Percentiles rank a stretch among this genome's conserved stretches.
phyloP scores from a whole-genome alignment of 37 sponge, comb jelly and placozoan genomes.

The Oscarella lobularis region DNA sequence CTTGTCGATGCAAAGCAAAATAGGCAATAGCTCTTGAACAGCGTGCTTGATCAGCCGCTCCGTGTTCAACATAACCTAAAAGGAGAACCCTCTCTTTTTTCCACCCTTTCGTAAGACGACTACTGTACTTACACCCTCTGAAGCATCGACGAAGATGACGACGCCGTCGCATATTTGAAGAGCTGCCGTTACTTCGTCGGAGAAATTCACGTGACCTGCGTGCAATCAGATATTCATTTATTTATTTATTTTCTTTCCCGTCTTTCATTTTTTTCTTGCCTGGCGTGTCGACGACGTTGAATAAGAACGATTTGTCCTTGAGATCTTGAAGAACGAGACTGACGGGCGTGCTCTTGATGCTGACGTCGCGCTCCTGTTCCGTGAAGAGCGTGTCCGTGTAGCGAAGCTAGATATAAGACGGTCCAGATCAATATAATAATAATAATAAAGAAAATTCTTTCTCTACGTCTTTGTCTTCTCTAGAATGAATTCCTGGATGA shows the following conservation, averaged over 20 bases:
- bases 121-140: constrained; percentile 89
- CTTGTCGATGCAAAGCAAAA: constrained; percentile 90
- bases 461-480: constrained; percentile 47
- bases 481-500: constrained; percentile 59
- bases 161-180: constrained; percentile 89
- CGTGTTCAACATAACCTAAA: constrained; percentile 91
- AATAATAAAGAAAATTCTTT: no score
- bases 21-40: constrained; percentile 78
- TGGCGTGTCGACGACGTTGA: constrained; percentile 91
- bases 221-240: no score
- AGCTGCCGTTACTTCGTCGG: constrained; percentile 90
- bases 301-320: constrained; percentile 73
- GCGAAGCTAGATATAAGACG: constrained; percentile 33
- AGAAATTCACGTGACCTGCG: constrained; percentile 98
- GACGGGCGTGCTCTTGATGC: constrained; percentile 79
- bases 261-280: no score
- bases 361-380: constrained; percentile 92
- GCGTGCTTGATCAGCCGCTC: constrained; percentile 89
- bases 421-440: no score
- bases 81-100: no score
- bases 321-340: constrained; percentile 57
- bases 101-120: no score
- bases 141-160: constrained; percentile 87
- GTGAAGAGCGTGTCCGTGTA: constrained; percentile 92
- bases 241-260: no score